A percentile compares a stretch with the other conserved stretches of the same genome.
Evolutionary conservation across 1,140 invertebrate species (phyloP).

Genomic region (Rhopalosiphum padi): DNA sequence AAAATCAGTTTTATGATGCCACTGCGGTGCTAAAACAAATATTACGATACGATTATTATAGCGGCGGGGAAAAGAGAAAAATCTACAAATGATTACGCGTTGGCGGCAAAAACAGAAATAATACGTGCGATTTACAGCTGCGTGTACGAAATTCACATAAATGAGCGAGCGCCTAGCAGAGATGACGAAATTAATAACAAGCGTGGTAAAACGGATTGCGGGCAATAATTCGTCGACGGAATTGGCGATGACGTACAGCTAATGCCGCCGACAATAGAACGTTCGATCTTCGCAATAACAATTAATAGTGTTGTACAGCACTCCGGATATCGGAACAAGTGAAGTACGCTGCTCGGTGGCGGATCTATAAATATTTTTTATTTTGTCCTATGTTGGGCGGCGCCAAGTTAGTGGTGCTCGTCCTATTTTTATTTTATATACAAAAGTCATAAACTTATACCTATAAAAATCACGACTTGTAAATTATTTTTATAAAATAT

Average conservation of each 20-base stretch:
- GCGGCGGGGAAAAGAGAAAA: not conserved
- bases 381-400: not conserved
- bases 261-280: not conserved
- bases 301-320: too few species aligned
- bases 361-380: not conserved
- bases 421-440: too few species aligned
- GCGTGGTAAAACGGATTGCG: not conserved
- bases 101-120: not conserved
- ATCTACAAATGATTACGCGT: not conserved
- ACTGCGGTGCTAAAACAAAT: not conserved
- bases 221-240: not conserved
- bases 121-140: not conserved
- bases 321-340: not conserved
- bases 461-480: not conserved
- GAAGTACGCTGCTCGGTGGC: not conserved
- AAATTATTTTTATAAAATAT: not conserved
- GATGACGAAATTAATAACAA: not conserved
- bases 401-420: too few species aligned
- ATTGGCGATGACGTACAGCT: not conserved
- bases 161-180: not conserved
- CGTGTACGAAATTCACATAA: not conserved
- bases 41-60: not conserved
- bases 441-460: not conserved
- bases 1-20: not conserved
- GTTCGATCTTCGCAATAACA: not conserved